Base-by-base conservation (phyloP, 2,888 invertebrate genomes). In the Bugulina stolonifera region DNA sequence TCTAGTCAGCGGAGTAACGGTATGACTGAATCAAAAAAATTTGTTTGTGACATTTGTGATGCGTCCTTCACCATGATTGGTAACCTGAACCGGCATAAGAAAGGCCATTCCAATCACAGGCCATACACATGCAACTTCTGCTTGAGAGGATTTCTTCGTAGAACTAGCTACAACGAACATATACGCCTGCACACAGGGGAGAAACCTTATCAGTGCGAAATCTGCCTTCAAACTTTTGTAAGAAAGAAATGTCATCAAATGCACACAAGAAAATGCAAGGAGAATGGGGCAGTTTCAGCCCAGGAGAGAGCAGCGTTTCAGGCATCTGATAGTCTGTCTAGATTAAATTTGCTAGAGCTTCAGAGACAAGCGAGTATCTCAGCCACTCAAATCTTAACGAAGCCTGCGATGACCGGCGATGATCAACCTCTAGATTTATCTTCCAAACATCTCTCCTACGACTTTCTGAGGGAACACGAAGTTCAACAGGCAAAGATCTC, bases 71-170 rank as follows among this genome's bases (percentile, higher is more conserved):
- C 70, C 23, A 70, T 70, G 70, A 43, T 70, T 5, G 70, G 70
- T 5, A 70, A 70, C 32, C 23, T 70, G 52, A 70, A 70, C 29
- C 43, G 70, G 5, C 70, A 70, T 29, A 70, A 70, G 70, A 70
- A 70, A 70, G 43, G 52, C 5, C 70, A 70, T 54, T 54, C 54
- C 1, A 70, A 70, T 54, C 52, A 54, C 23, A 10, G 70, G 10
- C 70, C 70, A 5, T 70, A 70, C 70, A 70, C 43, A 2, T 70
- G 70, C 52, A 32, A 70, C 35, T 70, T 70, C 32, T 70, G 70
- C 52, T 18, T 54, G 27, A n/a, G 70, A 2, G 70, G 70, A 5
- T 70, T 70, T 25, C 52, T 70, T 3, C 70, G 70, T 2, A n/a
- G 52, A 29, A 70, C 70, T 5, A 70, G 70, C 25, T 70, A 70